phyloP scores from a whole-genome alignment of 2,797 vertebrate species.

The Intellagama lesueurii region DNA sequence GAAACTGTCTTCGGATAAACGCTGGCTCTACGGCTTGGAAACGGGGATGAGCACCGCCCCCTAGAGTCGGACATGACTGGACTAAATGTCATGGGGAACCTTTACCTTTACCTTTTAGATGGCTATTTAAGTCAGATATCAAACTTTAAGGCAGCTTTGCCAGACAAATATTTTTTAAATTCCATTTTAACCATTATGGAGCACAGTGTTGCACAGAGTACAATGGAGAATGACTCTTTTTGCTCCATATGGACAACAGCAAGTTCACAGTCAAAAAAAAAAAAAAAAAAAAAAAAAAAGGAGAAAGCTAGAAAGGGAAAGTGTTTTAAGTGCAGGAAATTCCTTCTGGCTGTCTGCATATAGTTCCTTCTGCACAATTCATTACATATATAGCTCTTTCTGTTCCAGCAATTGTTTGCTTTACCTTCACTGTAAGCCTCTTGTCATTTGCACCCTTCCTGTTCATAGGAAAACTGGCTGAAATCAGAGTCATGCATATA shows the following conservation, averaged over 20 bases:
- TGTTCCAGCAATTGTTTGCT: background rate
- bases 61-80: too few species aligned
- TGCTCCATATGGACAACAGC: background rate
- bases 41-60: too few species aligned
- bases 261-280: background rate
- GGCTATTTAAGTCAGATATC: background rate
- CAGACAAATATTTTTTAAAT: slow-evolving; percentile 1
- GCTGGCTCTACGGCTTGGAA: too few species aligned
- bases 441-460: background rate
- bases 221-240: background rate
- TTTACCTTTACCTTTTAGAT: too few species aligned
- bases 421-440: background rate
- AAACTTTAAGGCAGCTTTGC: background rate
- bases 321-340: background rate
- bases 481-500: background rate
- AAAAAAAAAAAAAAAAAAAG: background rate
- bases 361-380: background rate
- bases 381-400: background rate
- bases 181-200: background rate
- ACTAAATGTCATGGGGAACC: too few species aligned
- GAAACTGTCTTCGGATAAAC: too few species aligned
- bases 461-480: background rate
- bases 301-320: background rate
- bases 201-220: background rate
- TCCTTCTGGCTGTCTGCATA: background rate